These are phyloP conservation scores for Drosophila pseudoobscura DNA, from an alignment of 1,140 invertebrate genomes.

Conservation along the genomic window DNA sequence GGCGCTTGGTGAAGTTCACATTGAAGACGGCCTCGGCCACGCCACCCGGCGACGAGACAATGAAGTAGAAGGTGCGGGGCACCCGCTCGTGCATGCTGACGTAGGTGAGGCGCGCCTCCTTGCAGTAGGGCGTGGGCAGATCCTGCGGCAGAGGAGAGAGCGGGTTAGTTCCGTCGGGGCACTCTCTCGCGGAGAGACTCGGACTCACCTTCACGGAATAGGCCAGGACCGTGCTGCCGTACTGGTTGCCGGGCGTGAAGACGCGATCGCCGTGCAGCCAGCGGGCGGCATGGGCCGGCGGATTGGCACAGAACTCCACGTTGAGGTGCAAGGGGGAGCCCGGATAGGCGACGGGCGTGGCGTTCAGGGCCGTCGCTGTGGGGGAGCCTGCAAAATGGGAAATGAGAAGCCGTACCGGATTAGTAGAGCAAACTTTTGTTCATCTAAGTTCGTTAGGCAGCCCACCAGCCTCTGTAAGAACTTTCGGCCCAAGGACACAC, in stretches of 20 bases:
- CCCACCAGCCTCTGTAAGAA: conserved; percentile 16
- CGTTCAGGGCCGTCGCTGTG: conserved; percentile 84
- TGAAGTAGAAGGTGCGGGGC: conserved; percentile 82
- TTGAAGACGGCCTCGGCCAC: conserved; percentile 81
- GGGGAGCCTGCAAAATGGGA: conserved; percentile 82
- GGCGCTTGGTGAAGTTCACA: conserved; percentile 81
- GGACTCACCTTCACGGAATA: conserved; percentile 79
- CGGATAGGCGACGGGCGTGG: conserved; percentile 84
- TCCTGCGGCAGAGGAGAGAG: conserved; percentile 49
- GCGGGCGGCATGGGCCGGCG: conserved; percentile 82
- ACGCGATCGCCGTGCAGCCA: conserved; percentile 83
- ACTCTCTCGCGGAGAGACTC: too few relatives aligned
- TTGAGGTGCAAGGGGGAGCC: conserved; percentile 84
- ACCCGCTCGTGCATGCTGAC: conserved; percentile 83
- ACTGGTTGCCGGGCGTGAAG: conserved; percentile 83
- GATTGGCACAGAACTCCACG: conserved; percentile 85
- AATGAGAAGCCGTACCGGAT: conserved; percentile 5
- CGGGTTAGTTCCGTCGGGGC: not conserved
- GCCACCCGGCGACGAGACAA: conserved; percentile 80
- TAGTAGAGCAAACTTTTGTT: conserved; percentile 34
- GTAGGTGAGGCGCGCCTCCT: conserved; percentile 82
- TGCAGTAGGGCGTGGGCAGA: conserved; percentile 81
- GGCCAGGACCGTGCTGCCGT: conserved; percentile 80
- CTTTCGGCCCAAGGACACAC: conserved; percentile 19
- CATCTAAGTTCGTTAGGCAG: conserved; percentile 39